Evolutionary conservation across 2,113 vertebrate species (phyloP).

Genomic region (Hippocampus zosterae): DNA sequence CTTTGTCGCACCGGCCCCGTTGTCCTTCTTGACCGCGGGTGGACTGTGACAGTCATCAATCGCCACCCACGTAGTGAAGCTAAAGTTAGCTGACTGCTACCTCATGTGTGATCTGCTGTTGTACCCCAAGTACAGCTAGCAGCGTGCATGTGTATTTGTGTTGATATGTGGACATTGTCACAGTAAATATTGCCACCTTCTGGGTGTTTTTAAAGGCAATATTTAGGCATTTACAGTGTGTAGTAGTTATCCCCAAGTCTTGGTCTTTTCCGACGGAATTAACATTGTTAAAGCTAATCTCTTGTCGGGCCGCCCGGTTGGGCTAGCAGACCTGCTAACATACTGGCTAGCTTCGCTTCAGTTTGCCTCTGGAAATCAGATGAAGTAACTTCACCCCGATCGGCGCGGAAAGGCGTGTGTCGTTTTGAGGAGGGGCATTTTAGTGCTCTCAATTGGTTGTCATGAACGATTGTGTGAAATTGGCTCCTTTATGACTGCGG

Average conservation of each 20-base stretch:
- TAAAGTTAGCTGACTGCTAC: constrained; percentile 43
- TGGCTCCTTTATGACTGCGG: not conserved
- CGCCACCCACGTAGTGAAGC: not conserved
- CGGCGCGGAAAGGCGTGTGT: not conserved
- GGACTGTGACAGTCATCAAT: not conserved
- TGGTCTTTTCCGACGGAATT: not conserved
- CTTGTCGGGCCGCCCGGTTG: constrained; percentile 24
- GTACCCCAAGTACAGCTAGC: constrained; percentile 9
- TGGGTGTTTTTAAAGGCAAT: not conserved
- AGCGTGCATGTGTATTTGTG: not conserved
- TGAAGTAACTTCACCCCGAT: not conserved
- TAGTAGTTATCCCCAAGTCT: not conserved
- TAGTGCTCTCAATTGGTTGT: not conserved
- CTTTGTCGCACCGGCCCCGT: not conserved
- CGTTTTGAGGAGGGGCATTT: not conserved
- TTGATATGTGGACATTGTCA: not conserved
- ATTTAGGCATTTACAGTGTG: not conserved
- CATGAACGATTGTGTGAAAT: not conserved
- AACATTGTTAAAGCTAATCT: constrained; percentile 26
- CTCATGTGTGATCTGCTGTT: constrained; percentile 43
- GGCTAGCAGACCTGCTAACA: constrained; percentile 32
- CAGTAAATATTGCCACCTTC: not conserved
- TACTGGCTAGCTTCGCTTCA: not conserved
- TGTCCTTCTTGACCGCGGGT: not conserved
- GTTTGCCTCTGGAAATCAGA: not conserved